Base-by-base conservation (phyloP, 2,888 invertebrate species). In the Drosophila stalkeri region DNA sequence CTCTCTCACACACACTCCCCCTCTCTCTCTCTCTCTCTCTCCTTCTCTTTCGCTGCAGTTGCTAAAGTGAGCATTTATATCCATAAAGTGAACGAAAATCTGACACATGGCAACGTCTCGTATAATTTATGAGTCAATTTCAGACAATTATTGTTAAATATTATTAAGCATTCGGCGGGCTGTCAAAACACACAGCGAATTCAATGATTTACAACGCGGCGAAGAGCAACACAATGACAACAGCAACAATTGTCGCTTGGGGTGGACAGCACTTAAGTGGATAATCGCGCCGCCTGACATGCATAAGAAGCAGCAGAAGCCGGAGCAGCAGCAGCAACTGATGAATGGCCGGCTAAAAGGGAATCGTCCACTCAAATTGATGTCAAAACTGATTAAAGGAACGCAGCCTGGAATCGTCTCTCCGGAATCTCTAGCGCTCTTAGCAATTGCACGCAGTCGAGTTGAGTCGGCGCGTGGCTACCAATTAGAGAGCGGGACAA, bases 91-190 rank as follows among this genome's bases (percentile, higher is more conserved):
- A 76, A 77, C 74, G 33, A 81, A 80, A 80, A 80, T 80, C 80
- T 84, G 80, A 84, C 85, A 83, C 69, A 71, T 82, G 83, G 83
- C 87, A 77, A 60, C 82, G 89, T 87, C 82, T 86, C 84, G 70
- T 77, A 82, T 90, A 91, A 91, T 90, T 90, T 90, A 91, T 91
- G 91, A 89, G 88, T 88, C 91, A 91, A 90, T 90, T 90, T 91
- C 90, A 91, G 82, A 90, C 91, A 91, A 90, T 91, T 89, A 88
- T 91, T 91, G 90, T 91, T 90, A 90, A 91, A 91, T 91, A 91
- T 91, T 91, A 91, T 91, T 90, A 82, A 90, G 91, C 91, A 90
- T 89, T 90, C 90, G 90, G 79, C 86, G 83, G 80, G 77, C 91
- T 91, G 91, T 90, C 91, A 91, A 87, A 90, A 90, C 91, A 90